Evolutionary conservation across 2,888 invertebrate species (phyloP), one percentile per base, ranked within the genome.

Genomic region (Conistra vaccinii): DNA sequence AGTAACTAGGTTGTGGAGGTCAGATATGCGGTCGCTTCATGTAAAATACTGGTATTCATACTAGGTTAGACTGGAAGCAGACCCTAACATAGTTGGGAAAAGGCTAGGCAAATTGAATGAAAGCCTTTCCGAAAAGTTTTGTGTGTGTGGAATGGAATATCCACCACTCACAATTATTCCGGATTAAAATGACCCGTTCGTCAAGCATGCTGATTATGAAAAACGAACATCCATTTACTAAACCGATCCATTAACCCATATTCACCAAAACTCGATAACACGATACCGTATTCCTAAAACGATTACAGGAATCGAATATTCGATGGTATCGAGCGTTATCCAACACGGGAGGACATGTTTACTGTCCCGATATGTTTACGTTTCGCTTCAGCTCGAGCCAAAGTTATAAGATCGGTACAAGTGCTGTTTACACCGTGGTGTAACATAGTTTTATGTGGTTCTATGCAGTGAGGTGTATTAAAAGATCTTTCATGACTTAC

Each of bases 271-370:
- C 42, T n/a, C 17, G 17, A 61, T 17, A 29, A 26, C 35, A 32
- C 5, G 29, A 17, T 23, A 48, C 29, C 9, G n/a, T 29, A 55
- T 53, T 45, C 14, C 10, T 83, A 83, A 83, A 78, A 48, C 57
- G 45, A 80, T 83, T 83, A 62, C n/a, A 42, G 78, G 32, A 35
- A 80, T 80, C 78, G 62, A 70, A 78, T 83, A 70, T 78, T 67
- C 58, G 58, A 48, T 70, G 32, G 77, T 48, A 69, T 60, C 58
- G 67, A 32, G 29, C 26, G 58, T 20, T 58, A 80, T 66, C 32
- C 35, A 48, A 51, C 63, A 63, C 26, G 66, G 55, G 0, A 58
- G 29, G n/a, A 57, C 45, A 45, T 81, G 45, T 76, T 76, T 81
- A 57, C 76, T 39, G 55, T 48, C 26, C 39, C 61, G 55, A 62